A percentile compares a stretch with the other conserved stretches of the same genome.
Evolutionary conservation across 1,140 invertebrate genomes (phyloP).

Genomic region (Chrysopa pallens): DNA sequence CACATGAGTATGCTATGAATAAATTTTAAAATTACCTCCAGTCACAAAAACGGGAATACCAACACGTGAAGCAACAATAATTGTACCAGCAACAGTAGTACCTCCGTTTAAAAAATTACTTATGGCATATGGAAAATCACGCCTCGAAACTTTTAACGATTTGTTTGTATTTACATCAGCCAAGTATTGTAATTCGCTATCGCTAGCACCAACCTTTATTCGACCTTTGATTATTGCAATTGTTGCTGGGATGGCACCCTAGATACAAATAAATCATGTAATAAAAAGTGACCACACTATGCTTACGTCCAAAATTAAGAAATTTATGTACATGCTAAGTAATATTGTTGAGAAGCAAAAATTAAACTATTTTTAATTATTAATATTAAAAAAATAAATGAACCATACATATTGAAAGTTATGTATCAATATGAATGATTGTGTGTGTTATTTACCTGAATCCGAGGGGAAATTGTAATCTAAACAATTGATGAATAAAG

Average conservation of each 20-base stretch:
- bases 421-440: too few relatives aligned
- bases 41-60: constrained; percentile 91
- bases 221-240: constrained; percentile 75
- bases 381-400: too few relatives aligned
- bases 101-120: constrained; percentile 66
- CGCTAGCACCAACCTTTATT: constrained; percentile 60
- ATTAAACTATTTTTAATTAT: too few relatives aligned
- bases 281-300: too few relatives aligned
- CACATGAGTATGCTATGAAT: background rate
- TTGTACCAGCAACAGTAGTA: constrained; percentile 91
- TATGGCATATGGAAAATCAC: constrained; percentile 68
- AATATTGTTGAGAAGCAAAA: too few relatives aligned
- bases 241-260: constrained; percentile 87
- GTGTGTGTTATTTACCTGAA: too few relatives aligned
- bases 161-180: constrained; percentile 27
- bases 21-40: constrained; percentile 30
- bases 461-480: too few relatives aligned
- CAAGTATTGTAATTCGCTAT: constrained; percentile 41
- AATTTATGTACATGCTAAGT: too few relatives aligned
- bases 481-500: too few relatives aligned
- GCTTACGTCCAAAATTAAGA: too few relatives aligned
- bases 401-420: too few relatives aligned
- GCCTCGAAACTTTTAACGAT: constrained; percentile 60
- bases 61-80: constrained; percentile 60
- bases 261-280: constrained; percentile 10